phyloP scores from a whole-genome alignment of 2,113 vertebrate species.

The Burhinus bistriatus region DNA sequence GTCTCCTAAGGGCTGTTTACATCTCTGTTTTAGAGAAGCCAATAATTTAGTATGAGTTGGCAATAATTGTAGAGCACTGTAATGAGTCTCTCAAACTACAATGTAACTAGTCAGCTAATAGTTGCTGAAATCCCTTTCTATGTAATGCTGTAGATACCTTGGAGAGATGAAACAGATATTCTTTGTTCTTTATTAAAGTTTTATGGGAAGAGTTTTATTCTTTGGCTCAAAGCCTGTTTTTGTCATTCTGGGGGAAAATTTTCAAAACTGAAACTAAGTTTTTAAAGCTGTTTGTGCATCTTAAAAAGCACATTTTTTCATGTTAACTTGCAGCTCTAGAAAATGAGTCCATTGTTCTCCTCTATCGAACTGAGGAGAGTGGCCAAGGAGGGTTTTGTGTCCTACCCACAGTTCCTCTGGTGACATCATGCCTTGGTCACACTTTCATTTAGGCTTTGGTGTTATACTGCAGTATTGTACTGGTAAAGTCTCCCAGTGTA shows the following conservation, averaged over 20 bases:
- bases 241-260: neutral
- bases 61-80: slow-evolving; percentile 42
- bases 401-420: neutral
- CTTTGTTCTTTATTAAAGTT: slow-evolving; percentile 28
- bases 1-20: slow-evolving; percentile 24
- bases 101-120: slow-evolving; percentile 16
- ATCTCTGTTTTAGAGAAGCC: neutral
- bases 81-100: slow-evolving; percentile 12
- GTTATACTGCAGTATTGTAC: neutral
- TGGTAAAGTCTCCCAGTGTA: neutral
- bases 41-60: slow-evolving; percentile 57
- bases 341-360: neutral
- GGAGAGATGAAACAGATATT: slow-evolving; percentile 12
- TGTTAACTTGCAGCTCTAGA: neutral
- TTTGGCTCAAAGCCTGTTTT: neutral
- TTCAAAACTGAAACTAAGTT: neutral
- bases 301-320: neutral
- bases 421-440: too few species aligned
- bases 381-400: neutral
- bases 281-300: neutral
- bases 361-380: neutral
- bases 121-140: neutral
- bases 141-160: neutral
- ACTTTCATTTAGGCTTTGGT: neutral
- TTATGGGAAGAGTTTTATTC: slow-evolving; percentile 2